These are phyloP conservation scores for Rotaria macrura DNA, from an alignment of 2,888 invertebrate genomes.

Conservation along the genomic window DNA sequence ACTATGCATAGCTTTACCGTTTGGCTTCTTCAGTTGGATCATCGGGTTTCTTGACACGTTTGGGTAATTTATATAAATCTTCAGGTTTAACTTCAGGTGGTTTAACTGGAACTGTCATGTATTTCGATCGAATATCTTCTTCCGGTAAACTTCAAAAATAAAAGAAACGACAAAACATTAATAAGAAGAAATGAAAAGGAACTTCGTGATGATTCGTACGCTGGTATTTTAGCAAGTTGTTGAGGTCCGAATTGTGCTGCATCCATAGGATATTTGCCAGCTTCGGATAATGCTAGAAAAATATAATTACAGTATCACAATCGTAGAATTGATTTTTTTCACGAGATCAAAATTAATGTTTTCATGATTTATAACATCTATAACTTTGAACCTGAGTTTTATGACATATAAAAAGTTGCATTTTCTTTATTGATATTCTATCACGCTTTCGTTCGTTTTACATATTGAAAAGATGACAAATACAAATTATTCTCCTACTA, in stretches of 20 bases:
- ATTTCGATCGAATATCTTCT: not conserved
- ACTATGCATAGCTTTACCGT: not conserved
- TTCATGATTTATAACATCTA: no score
- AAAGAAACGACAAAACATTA: no score
- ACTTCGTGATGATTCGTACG: not conserved
- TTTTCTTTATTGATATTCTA: no score
- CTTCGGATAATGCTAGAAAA: not conserved
- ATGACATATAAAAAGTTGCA: no score
- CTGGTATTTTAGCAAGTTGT: not conserved
- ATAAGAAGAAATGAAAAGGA: no score
- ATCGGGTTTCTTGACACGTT: not conserved
- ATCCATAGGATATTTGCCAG: not conserved
- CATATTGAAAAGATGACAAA: no score
- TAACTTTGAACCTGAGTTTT: no score
- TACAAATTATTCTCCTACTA: no score
- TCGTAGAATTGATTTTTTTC: no score
- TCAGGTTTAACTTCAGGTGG: not conserved
- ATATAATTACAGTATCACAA: not conserved
- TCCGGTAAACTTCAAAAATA: not conserved
- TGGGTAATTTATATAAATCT: constrained; percentile 4
- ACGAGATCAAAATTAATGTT: no score
- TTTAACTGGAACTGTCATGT: constrained; percentile 16
- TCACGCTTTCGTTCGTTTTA: no score
- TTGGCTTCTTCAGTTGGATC: not conserved
- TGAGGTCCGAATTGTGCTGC: not conserved